Conservation (phyloP, 2,113 vertebrate species). For the Oophaga pumilio region DNA sequence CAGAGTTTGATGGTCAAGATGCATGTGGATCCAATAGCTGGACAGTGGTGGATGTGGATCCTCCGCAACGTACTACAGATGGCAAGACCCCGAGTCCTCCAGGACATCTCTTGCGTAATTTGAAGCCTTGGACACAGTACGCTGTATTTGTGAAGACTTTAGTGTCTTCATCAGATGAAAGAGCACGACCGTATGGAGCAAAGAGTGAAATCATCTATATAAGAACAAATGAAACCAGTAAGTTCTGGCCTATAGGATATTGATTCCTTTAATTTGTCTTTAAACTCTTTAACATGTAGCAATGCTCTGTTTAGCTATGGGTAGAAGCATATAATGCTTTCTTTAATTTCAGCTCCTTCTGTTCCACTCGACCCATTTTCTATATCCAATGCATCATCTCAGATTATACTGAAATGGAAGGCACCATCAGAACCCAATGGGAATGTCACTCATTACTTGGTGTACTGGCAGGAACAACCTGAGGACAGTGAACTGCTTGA, state of each 20-base stretch:
- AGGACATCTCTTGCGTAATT: constrained; percentile 78
- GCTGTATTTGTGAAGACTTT: constrained; percentile 96
- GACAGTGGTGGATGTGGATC: constrained; percentile 92
- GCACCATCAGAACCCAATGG: constrained; percentile 90
- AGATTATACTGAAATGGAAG: constrained; percentile 96
- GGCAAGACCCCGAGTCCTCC: constrained; percentile 77
- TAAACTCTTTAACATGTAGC: not conserved
- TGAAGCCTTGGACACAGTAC: constrained; percentile 97
- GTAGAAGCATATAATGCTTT: not conserved
- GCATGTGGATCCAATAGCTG: constrained; percentile 97
- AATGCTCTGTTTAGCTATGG: not conserved
- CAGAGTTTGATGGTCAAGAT: constrained; percentile 94
- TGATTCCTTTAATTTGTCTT: not conserved
- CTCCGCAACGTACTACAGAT: constrained; percentile 76
- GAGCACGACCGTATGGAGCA: constrained; percentile 85
- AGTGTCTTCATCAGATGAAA: constrained; percentile 90
- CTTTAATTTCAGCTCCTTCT: constrained; percentile 79
- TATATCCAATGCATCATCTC: constrained; percentile 90
- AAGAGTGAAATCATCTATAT: constrained; percentile 96
- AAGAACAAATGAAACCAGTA: constrained; percentile 88
- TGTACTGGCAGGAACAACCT: constrained; percentile 85
- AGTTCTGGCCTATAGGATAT: constrained; percentile 62
- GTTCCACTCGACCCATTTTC: constrained; percentile 91
- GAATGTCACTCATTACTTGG: constrained; percentile 94
- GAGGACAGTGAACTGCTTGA: constrained; percentile 91